Conservation (phyloP, 2,113 vertebrate species). For the Pangasianodon gigas region DNA sequence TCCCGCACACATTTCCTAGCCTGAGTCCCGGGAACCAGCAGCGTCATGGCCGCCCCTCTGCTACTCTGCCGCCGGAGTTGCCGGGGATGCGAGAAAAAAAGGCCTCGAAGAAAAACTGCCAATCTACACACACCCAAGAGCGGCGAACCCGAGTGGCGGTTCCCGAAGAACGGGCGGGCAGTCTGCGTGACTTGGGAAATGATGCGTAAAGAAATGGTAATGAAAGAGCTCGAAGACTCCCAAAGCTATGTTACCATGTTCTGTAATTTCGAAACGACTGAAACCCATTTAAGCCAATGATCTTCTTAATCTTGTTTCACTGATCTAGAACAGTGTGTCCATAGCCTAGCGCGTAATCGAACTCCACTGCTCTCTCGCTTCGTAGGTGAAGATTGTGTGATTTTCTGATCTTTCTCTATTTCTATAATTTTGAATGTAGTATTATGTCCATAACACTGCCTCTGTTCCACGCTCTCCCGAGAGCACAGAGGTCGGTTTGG, state of each 20-base stretch:
- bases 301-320: not conserved
- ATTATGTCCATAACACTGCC: slow-evolving; percentile 21
- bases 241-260: not conserved
- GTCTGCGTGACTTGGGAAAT: not conserved
- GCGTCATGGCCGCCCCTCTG: slow-evolving; percentile 81
- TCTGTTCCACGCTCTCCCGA: slow-evolving; percentile 83
- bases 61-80: slow-evolving; percentile 82
- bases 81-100: slow-evolving; percentile 96
- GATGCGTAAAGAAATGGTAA: not conserved
- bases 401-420: not conserved
- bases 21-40: slow-evolving; percentile 85
- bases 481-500: slow-evolving; percentile 68
- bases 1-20: slow-evolving; percentile 90
- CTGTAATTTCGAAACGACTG: not conserved
- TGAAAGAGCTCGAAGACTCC: too few species aligned
- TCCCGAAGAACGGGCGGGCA: not conserved
- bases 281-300: not conserved
- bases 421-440: not conserved
- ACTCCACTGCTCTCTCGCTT: not conserved
- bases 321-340: not conserved
- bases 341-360: not conserved
- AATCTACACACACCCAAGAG: slow-evolving; percentile 45
- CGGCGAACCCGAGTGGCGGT: not conserved
- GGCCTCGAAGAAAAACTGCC: slow-evolving; percentile 80
- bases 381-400: not conserved